phyloP scores from a whole-genome alignment of 2,888 invertebrate species.

The Blastobasis lacticolella region DNA sequence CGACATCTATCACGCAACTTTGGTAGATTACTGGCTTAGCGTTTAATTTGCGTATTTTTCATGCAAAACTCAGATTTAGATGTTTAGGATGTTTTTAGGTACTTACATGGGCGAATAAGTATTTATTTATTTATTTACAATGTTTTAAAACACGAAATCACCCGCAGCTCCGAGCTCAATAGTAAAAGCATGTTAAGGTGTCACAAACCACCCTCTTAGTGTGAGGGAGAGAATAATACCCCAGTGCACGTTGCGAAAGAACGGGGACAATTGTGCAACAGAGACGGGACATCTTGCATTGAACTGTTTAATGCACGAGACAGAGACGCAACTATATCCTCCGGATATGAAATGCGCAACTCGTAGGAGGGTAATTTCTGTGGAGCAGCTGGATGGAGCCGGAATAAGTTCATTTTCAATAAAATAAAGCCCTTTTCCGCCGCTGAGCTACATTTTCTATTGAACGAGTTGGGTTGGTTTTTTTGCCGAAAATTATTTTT shows the following conservation, averaged over 20 bases:
- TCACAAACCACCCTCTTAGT: slow-evolving; percentile 8
- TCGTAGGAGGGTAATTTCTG: slow-evolving; percentile 28
- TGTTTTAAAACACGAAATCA: slow-evolving; percentile 1
- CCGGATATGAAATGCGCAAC: slow-evolving; percentile 33
- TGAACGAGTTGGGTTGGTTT: slow-evolving; percentile 8
- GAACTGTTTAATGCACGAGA: no score
- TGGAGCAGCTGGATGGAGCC: slow-evolving; percentile 33
- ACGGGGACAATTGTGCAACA: slow-evolving; percentile 12
- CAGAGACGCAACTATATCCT: no score
- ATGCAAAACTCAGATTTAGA: slow-evolving; percentile 18
- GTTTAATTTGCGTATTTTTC: slow-evolving; percentile 19
- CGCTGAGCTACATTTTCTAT: slow-evolving; percentile 12
- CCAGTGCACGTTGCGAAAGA: slow-evolving; percentile 14
- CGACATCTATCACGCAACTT: slow-evolving; percentile 35
- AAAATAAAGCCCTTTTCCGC: slow-evolving; percentile 32
- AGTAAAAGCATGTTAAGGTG: no score
- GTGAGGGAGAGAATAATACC: slow-evolving; percentile 15
- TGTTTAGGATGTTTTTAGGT: slow-evolving; percentile 3
- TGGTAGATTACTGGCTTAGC: slow-evolving; percentile 23
- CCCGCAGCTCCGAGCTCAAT: not conserved
- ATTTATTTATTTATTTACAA: not conserved
- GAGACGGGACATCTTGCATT: slow-evolving; percentile 3
- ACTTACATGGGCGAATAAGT: no score
- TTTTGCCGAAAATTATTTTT: slow-evolving; percentile 3
- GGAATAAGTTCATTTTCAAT: slow-evolving; percentile 41